Percentiles rank a stretch among this genome's conserved stretches.
phyloP scores from a whole-genome alignment of 2,888 invertebrate genomes.

The Metallyticus violacea region DNA sequence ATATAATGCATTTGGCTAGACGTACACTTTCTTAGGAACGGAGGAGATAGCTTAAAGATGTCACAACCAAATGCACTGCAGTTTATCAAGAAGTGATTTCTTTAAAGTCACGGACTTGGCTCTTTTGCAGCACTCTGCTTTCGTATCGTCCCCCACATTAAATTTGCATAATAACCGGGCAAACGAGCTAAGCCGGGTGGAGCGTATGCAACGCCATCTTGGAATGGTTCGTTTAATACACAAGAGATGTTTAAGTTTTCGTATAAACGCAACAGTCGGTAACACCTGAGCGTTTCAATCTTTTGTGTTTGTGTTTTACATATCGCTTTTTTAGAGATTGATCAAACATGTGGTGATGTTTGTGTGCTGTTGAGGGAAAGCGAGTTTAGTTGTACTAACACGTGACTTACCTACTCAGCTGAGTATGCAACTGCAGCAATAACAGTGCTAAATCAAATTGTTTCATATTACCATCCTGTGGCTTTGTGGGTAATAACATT shows the following conservation, averaged over 20 bases:
- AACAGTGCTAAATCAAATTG: too few relatives aligned
- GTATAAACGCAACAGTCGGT: not conserved
- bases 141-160: not conserved
- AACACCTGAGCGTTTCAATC: not conserved
- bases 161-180: not conserved
- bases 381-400: too few relatives aligned
- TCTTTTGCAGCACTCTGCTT: not conserved
- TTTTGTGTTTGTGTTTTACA: too few relatives aligned
- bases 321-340: too few relatives aligned
- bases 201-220: not conserved
- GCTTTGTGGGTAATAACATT: too few relatives aligned
- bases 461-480: too few relatives aligned
- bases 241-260: not conserved
- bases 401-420: too few relatives aligned
- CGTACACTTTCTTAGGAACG: not conserved
- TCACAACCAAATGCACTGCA: not conserved
- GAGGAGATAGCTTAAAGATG: too few relatives aligned
- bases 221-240: not conserved
- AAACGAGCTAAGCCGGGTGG: not conserved
- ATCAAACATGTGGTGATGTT: too few relatives aligned
- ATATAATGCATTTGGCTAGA: too few relatives aligned
- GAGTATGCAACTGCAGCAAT: too few relatives aligned
- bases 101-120: not conserved
- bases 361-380: too few relatives aligned
- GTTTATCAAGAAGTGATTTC: not conserved